Percentiles rank a stretch among this genome's conserved stretches.
Conservation (phyloP, 2,113 vertebrate species). For the Chunga burmeisteri region DNA sequence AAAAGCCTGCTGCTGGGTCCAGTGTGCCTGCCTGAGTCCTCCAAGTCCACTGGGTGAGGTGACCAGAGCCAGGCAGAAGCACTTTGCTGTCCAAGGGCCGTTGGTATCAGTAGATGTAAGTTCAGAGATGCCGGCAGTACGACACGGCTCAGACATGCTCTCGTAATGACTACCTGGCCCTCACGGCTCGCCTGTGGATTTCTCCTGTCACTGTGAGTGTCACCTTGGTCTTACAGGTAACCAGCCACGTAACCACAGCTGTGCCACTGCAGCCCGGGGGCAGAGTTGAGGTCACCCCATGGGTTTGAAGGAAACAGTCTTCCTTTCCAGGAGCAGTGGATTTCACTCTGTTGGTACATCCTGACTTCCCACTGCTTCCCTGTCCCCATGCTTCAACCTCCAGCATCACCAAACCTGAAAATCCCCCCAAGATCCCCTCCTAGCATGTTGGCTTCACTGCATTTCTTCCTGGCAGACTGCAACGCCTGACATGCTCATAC, state of each 20-base stretch:
- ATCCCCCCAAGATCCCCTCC: not conserved
- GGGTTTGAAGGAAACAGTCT: not conserved
- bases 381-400: not conserved
- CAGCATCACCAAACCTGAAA: not conserved
- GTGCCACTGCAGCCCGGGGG: not conserved
- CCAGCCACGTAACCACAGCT: accelerated
- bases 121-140: not conserved
- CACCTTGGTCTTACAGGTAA: not conserved
- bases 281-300: not conserved
- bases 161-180: not conserved
- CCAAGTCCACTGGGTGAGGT: not conserved
- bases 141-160: accelerated
- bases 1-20: not conserved
- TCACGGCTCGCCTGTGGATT: not conserved
- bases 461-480: not conserved
- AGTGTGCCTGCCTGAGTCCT: not conserved
- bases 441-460: accelerated
- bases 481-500: not conserved
- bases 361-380: not conserved
- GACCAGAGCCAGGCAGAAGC: not conserved
- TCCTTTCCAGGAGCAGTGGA: not conserved
- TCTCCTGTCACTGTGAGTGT: not conserved
- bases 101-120: not conserved
- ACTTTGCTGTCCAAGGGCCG: not conserved
- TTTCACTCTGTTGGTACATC: accelerated